Base-by-base conservation (phyloP, 2,888 invertebrate genomes). In the Sesamia inferens region DNA sequence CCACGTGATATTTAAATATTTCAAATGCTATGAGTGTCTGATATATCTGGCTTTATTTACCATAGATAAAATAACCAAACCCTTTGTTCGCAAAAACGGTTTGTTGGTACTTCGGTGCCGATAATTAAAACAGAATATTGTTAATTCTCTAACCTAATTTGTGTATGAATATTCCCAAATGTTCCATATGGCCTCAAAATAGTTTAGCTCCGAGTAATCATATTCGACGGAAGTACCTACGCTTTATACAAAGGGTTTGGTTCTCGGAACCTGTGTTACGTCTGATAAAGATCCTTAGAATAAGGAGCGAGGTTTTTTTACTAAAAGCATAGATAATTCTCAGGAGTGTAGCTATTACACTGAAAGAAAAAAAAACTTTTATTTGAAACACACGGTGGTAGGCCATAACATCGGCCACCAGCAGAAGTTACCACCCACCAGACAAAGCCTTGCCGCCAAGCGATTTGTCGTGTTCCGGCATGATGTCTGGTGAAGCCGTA, bases 41-140 rank as follows among this genome's bases (percentile, higher is more conserved):
- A 39, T 22, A n/a, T n/a, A 57, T 16, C 42, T 16, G 24, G 7
- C 19, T 58, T 55, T 74, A 42, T 78, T 71, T 78, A n/a, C 42
- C 13, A 11, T 14, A 55, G 51, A 78, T 55, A 39, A 39, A 39
- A 39, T 31, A 70, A 16, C 48, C 64, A 73, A 65, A 51, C 24
- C 58, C 19, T 19, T 78, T 54, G 24, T 72, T 68, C 19, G 10
- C 47, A 11, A 68, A 42, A 54, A 48, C 22, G 1, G 16, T 39
- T 2, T 11, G 11, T 48, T 24, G 22, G 7, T 58, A 65, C 6
- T 51, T 76, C 19, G 22, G 47, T 24, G n/a, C 10, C 14, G 24
- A 42, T n/a, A 57, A 13, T 59, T 51, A 5, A 10, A 58, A 51
- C 13, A 67, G 14, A 31, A 59, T 51, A 1, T 58, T n/a, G 24